Evolutionary conservation across 2,113 vertebrate species (phyloP).

Genomic region (Atractosteus spatula): DNA sequence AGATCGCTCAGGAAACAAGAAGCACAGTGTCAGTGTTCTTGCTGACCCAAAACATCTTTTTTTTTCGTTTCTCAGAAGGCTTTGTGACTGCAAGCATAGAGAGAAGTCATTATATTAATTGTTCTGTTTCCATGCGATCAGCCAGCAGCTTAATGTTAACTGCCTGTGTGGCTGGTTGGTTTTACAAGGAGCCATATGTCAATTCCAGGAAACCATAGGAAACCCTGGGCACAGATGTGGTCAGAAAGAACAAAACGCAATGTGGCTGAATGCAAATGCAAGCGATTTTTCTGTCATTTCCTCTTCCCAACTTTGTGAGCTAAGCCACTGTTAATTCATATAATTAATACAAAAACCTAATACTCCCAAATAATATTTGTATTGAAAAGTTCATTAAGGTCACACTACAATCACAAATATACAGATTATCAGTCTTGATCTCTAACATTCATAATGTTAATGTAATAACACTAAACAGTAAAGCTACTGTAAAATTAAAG

Average conservation of each 20-base stretch:
- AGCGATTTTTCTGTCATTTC: background rate
- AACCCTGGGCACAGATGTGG: background rate
- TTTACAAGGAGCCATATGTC: conserved; percentile 1
- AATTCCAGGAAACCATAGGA: background rate
- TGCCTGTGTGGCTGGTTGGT: background rate
- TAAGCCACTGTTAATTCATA: background rate
- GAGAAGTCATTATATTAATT: conserved; percentile 32
- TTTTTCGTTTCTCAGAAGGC: conserved; percentile 11
- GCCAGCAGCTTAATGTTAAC: conserved; percentile 26
- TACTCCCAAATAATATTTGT: too few species aligned
- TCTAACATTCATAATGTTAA: too few species aligned
- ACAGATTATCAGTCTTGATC: too few species aligned
- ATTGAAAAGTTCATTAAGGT: too few species aligned
- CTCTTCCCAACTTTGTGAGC: background rate
- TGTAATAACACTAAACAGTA: too few species aligned
- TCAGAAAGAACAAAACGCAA: background rate
- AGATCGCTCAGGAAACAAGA: too few species aligned
- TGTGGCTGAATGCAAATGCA: background rate
- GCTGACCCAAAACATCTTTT: background rate
- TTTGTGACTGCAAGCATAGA: conserved; percentile 10
- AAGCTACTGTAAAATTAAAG: too few species aligned
- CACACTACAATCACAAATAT: too few species aligned
- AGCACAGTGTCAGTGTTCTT: too few species aligned
- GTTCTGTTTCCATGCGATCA: conserved; percentile 23
- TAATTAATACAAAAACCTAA: too few species aligned